Evolutionary conservation across 1,140 invertebrate species (phyloP), one percentile per base, ranked within the genome.

Genomic region (Daktulosphaira vitifoliae): DNA sequence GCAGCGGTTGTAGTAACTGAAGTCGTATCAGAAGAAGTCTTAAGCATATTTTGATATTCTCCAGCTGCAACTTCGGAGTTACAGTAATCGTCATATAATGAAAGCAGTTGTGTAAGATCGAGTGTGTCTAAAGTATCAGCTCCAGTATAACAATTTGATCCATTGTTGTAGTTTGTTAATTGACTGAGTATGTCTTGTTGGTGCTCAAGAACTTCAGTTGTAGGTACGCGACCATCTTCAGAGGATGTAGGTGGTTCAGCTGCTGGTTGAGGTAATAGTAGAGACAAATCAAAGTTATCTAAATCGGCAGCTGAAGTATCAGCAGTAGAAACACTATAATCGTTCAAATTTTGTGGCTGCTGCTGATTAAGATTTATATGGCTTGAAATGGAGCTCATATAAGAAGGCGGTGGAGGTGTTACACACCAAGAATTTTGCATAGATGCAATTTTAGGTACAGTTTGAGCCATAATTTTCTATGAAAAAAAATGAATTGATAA

Each of bases 281-380:
- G 11, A 13, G 56, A 62, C 42, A 62, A 18, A 25, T 62, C 56
- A 39, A 62, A 62, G 18, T 25, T 42, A 25, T 62, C 56, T 16
- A 62, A 46, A 0, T 48, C 56, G 23, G 29, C 5, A 11, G 29
- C 29, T 33, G 29, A 5, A 5, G 29, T 33, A 5, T 5, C 29
- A 5, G 29, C 29, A 6, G 29, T 11, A 11, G 29, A 33, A 33
- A 11, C 29, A 33, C 29, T 11, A 11, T 33, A 33, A 33, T 48
- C 18, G 44, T 48, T 39, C 1, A 9, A 11, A 11, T 44, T 38
- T 7, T 18, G 44, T 16, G 1, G 6, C 44, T 48, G 44, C 18
- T 48, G 44, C 18, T 48, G 44, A 7, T 48, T n/a, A n/a, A n/a
- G n/a, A n/a, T n/a, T n/a, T n/a, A n/a, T n/a, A n/a, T n/a, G n/a